Evolutionary conservation across 2,888 invertebrate species (phyloP), one percentile per base, ranked within the genome.

Genomic region (Euspilapteryx auroguttella): DNA sequence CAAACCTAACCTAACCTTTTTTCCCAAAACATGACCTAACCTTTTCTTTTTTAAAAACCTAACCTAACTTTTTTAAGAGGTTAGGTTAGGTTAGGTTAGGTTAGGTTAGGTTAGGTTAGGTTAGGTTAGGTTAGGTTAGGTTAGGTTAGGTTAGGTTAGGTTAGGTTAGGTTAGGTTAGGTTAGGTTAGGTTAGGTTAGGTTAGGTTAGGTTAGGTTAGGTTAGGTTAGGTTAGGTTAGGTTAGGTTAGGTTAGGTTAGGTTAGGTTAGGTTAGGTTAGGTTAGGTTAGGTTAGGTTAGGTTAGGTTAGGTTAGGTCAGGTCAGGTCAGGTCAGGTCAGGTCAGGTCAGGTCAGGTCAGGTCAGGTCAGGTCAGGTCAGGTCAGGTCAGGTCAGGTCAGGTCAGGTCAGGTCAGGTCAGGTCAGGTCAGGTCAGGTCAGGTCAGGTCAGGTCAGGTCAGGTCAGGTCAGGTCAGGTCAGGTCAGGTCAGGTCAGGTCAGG

Each of bases 161-260:
- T 38, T 39, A 36, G 33, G 35, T 33, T 32, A 33, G 34, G 36
- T 34, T 34, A 35, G 34, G 37, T 34, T 33, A 35, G 34, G 35
- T 35, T 38, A 35, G 38, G 38, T 37, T 39, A 36, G 36, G 37
- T 37, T 37, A 36, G 39, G 39, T 36, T 37, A 36, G 37, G 39
- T 37, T 39, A 36, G 39, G 39, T 37, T 39, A 37, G 37, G 39
- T 37, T 39, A 37, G 37, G 39, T 37, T 39, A 37, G 37, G 39
- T 37, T 39, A 36, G 37, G 39, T 37, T 39, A 37, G 37, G 39
- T 37, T 39, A 37, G 39, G 39, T 39, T 39, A 39, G 38, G 40
- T 38, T 40, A 36, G 38, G 40, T 38, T 40, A 38, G 38, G 40
- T 38, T 40, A 38, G 37, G 40, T 38, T 40, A 38, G 38, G 38